phyloP scores from a whole-genome alignment of 2,888 invertebrate species.

The Pseudoips prasinana region DNA sequence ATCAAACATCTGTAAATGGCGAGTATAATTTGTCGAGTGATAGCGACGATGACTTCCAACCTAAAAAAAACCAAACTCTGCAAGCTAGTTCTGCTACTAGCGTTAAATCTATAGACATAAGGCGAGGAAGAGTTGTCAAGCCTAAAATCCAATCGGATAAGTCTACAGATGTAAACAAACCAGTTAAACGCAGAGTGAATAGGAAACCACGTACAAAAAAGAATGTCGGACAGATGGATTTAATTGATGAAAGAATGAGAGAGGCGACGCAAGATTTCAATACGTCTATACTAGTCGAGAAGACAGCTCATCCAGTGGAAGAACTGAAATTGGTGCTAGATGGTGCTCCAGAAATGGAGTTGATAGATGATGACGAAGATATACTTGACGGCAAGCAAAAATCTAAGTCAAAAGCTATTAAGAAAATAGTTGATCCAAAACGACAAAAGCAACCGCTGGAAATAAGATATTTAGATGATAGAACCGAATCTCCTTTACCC shows the following conservation, averaged over 20 bases:
- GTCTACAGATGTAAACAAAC: conserved; percentile 33
- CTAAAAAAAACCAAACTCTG: conserved; percentile 41
- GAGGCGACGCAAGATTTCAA: conserved; percentile 43
- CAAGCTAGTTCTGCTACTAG: conserved; percentile 35
- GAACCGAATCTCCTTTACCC: conserved; percentile 59
- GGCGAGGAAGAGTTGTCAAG: conserved; percentile 22
- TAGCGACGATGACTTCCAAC: conserved; percentile 63
- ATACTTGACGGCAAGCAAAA: conserved; percentile 6
- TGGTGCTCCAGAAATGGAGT: conserved; percentile 47
- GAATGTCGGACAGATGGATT: conserved; percentile 22
- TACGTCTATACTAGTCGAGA: conserved; percentile 45
- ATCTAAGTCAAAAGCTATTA: conserved; percentile 21
- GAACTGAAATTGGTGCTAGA: conserved; percentile 36
- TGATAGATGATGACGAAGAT: conserved; percentile 28
- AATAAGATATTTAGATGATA: conserved; percentile 29
- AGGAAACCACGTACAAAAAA: conserved; percentile 20
- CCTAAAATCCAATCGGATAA: conserved; percentile 28
- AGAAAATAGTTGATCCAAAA: conserved; percentile 19
- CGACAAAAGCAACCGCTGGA: conserved; percentile 18
- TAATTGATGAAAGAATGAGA: conserved; percentile 62
- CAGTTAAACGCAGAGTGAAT: conserved; percentile 23
- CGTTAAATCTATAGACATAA: conserved; percentile 25
- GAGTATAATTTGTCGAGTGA: conserved; percentile 61
- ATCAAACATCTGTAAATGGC: conserved; percentile 37
- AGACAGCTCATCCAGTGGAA: conserved; percentile 11